These are phyloP conservation scores for Latrodectus geometricus DNA, from an alignment of 1,140 invertebrate species.

Conservation along the genomic window DNA sequence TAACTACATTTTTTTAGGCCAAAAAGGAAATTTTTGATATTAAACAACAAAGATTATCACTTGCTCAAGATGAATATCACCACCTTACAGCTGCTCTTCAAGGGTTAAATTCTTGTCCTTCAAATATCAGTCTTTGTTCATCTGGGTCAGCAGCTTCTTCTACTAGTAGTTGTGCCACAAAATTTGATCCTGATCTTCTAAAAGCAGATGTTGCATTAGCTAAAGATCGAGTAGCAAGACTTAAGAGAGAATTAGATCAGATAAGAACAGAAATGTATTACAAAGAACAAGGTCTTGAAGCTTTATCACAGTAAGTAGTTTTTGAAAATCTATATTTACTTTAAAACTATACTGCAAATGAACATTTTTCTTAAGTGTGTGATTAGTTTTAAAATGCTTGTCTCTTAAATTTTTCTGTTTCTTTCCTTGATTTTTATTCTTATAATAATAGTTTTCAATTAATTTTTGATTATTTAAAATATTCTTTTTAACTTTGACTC, in stretches of 20 bases:
- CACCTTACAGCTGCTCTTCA: slow-evolving; percentile 88
- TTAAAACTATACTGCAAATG: no score
- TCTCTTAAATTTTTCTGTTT: no score
- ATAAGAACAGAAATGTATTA: slow-evolving; percentile 91
- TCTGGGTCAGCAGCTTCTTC: slow-evolving; percentile 74
- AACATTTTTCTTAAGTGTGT: no score
- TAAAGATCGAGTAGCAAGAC: slow-evolving; percentile 85
- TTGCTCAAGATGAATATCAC: slow-evolving; percentile 96
- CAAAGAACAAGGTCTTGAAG: slow-evolving; percentile 92
- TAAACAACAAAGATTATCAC: slow-evolving; percentile 89
- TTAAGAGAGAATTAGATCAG: slow-evolving; percentile 91
- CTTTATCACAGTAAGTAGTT: slow-evolving; percentile 82
- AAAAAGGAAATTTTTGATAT: slow-evolving; percentile 97
- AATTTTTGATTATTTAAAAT: background rate
- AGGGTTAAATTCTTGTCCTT: slow-evolving; percentile 70
- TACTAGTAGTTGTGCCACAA: slow-evolving; percentile 87
- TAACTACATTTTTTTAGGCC: slow-evolving; percentile 74
- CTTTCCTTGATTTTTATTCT: no score
- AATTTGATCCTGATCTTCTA: slow-evolving; percentile 93
- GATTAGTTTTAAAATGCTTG: no score
- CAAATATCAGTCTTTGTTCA: slow-evolving; percentile 61
- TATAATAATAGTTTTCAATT: background rate
- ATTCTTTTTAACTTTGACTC: background rate
- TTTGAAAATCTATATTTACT: background rate
- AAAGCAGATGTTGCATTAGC: slow-evolving; percentile 92